These are phyloP conservation scores for Calycopis cecrops DNA, from an alignment of 1,140 invertebrate genomes.

Conservation along the genomic window DNA sequence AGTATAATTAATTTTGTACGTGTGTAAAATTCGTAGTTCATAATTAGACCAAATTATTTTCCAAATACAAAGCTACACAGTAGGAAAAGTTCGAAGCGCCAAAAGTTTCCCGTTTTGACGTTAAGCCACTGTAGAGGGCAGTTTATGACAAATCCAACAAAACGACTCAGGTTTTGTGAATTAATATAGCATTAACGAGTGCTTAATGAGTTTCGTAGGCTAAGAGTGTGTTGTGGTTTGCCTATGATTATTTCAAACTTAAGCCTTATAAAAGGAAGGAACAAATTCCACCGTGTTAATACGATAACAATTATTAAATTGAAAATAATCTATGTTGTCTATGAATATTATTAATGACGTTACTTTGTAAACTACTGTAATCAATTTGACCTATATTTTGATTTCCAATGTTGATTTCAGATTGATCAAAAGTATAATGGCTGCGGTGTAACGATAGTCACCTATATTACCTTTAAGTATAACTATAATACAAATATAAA, in stretches of 20 bases:
- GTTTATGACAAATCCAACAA: slow-evolving; percentile 25
- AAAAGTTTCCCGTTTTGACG: neutral
- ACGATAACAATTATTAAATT: too few relatives aligned
- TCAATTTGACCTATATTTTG: too few relatives aligned
- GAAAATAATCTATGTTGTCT: too few relatives aligned
- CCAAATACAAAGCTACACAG: slow-evolving; percentile 4
- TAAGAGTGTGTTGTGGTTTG: neutral
- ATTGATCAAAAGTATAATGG: too few relatives aligned
- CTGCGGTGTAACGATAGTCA: too few relatives aligned
- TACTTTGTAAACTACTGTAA: too few relatives aligned
- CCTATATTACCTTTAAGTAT: too few relatives aligned
- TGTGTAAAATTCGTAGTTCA: too few relatives aligned
- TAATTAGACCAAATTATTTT: neutral
- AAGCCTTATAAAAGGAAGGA: neutral
- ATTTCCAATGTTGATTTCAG: too few relatives aligned
- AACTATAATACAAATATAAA: too few relatives aligned
- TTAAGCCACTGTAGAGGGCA: slow-evolving; percentile 14
- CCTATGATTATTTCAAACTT: neutral
- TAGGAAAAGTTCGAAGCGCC: slow-evolving; percentile 1
- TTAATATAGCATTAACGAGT: slow-evolving; percentile 42
- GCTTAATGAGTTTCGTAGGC: slow-evolving; percentile 32
- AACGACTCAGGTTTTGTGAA: slow-evolving; percentile 30
- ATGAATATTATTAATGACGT: too few relatives aligned
- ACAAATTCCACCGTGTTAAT: neutral
- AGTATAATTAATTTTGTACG: too few relatives aligned